phyloP scores from a whole-genome alignment of 2,113 vertebrate genomes.

The Calcarius ornatus region DNA sequence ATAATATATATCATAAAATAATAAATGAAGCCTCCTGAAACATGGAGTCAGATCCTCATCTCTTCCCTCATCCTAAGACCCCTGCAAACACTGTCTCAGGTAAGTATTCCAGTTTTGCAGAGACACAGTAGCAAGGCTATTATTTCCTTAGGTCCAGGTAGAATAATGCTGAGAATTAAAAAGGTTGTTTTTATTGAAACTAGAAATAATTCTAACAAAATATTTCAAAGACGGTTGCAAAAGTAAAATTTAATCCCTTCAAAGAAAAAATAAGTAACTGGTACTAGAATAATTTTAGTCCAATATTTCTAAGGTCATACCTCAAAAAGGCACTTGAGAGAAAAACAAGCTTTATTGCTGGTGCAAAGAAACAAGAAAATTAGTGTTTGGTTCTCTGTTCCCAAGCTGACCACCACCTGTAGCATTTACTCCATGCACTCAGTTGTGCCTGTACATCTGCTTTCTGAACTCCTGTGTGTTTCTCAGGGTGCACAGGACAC shows the following conservation, averaged over 20 bases:
- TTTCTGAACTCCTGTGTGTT: neutral
- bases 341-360: neutral
- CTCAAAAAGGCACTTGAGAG: neutral
- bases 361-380: neutral
- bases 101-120: neutral
- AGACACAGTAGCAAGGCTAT: neutral
- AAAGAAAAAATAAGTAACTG: neutral
- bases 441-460: neutral
- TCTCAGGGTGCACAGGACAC: neutral
- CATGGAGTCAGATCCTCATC: no score
- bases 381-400: neutral
- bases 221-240: neutral
- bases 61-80: no score
- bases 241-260: neutral
- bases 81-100: rapidly evolving
- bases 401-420: neutral
- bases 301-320: neutral
- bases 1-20: no score
- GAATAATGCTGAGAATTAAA: neutral
- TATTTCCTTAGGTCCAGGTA: neutral
- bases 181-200: neutral
- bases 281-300: neutral
- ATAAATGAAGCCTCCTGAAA: no score
- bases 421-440: neutral
- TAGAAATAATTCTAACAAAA: neutral